Base-by-base conservation (phyloP, 2,113 vertebrate species). In the Chionomys nivalis region DNA sequence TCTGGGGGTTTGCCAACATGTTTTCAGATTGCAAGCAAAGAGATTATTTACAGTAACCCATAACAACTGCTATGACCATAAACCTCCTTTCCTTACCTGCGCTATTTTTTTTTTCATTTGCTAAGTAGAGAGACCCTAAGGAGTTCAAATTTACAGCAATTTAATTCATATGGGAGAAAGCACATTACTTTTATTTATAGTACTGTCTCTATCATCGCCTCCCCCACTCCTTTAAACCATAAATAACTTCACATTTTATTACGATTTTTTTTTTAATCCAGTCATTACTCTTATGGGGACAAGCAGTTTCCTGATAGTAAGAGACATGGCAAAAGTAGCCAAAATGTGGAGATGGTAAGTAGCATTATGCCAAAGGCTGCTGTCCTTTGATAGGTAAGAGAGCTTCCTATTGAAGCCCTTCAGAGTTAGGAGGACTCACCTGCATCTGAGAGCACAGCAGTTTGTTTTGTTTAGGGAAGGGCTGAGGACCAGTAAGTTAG, bases 131-230 rank as follows among this genome's bases (percentile, higher is more conserved):
- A 89, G 87, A 87, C 77, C 78, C 92, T 91, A 97, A 97, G 96
- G 93, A 97, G 86, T 33, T 47, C 49, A 97, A 90, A 97, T 97
- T 95, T 97, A 97, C 70, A 89, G 78, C 94, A 78, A 91, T 96
- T 96, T 97, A 97, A 98, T 98, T 95, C 96, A 96, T 91, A 96
- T 42, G 89, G 95, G 93, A 49, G n/a, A 91, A 96, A 77, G 42
- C 68, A 91, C 63, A 85, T 95, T 93, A 78, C 81, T 97, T 96
- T 97, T 96, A 98, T 97, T 97, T 97, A 97, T 79, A 91, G 96
- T 5, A 91, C 44, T 3, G 4, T 86, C 24, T 58, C 86, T 86
- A 66, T 42, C 44, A 16, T 76, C 66, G 70, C 55, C 65, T 78
- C 21, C 76, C 28, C 33, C 13, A 39, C 42, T 58, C 2, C 12